Evolutionary conservation across 1,140 invertebrate species (phyloP).

Genomic region (Chymomyza costata): DNA sequence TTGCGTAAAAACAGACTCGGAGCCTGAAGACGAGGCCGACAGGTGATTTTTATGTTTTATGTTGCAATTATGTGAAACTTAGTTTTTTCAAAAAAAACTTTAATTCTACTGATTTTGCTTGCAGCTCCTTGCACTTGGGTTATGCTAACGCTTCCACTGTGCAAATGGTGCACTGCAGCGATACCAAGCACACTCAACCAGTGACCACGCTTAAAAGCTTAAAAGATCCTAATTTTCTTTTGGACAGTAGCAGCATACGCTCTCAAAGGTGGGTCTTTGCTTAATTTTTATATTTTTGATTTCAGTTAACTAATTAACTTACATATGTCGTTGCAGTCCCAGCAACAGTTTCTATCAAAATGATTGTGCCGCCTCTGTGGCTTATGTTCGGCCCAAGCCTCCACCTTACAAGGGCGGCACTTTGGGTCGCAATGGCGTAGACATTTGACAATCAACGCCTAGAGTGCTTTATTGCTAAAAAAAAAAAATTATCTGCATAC

Average conservation of each 20-base stretch:
- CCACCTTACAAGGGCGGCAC: constrained; percentile 69
- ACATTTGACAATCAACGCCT: constrained; percentile 74
- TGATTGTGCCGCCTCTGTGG: constrained; percentile 52
- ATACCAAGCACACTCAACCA: constrained; percentile 61
- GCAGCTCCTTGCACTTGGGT: constrained; percentile 40
- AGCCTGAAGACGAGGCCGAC: constrained; percentile 23
- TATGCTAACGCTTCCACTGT: constrained; percentile 60
- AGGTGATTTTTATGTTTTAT: constrained; percentile 47
- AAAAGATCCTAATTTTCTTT: constrained; percentile 66
- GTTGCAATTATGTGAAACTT: neutral
- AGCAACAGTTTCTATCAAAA: constrained; percentile 64
- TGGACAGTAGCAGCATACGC: constrained; percentile 64
- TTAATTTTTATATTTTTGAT: neutral
- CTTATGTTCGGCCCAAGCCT: constrained; percentile 67
- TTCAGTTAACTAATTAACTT: neutral
- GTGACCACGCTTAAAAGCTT: constrained; percentile 68
- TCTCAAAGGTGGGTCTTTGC: constrained; percentile 52
- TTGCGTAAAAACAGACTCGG: constrained; percentile 43
- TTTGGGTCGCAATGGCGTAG: constrained; percentile 50
- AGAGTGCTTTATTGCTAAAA: constrained; percentile 68
- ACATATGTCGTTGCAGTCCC: constrained; percentile 35
- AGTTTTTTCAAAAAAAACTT: neutral
- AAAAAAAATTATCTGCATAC: neutral
- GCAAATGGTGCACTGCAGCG: constrained; percentile 74
- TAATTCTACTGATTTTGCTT: neutral